These are phyloP conservation scores for Ailurus styani DNA, from an alignment of 2,113 vertebrate species.

Conservation along the genomic window DNA sequence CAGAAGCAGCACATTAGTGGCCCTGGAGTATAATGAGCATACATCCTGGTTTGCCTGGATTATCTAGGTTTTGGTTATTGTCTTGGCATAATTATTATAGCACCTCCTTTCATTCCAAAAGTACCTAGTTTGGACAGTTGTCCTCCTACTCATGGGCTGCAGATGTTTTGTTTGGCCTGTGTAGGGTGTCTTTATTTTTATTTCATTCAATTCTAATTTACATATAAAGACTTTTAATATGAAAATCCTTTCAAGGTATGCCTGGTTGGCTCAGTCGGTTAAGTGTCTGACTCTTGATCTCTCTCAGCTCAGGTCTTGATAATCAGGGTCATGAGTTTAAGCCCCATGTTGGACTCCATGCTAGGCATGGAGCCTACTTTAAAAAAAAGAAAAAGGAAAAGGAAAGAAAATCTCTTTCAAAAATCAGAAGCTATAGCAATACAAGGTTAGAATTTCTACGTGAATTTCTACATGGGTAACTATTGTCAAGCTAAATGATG, in stretches of 20 bases:
- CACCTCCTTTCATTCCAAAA: not conserved
- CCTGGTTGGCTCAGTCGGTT: not conserved
- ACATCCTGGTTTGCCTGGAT: not conserved
- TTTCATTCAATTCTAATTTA: constrained; percentile 30
- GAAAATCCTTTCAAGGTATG: not conserved
- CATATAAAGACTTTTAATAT: not conserved
- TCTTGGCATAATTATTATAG: not conserved
- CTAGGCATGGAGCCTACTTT: too few relatives aligned
- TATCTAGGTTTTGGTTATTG: not conserved
- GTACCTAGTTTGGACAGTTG: not conserved
- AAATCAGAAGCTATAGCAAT: not conserved
- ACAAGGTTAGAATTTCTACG: not conserved
- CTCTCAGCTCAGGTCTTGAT: not conserved
- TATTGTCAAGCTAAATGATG: not conserved
- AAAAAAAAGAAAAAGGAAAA: not conserved
- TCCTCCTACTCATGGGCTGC: not conserved
- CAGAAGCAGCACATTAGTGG: not conserved
- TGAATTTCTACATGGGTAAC: not conserved
- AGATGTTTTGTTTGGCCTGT: not conserved
- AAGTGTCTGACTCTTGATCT: not conserved
- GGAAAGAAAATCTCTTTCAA: not conserved
- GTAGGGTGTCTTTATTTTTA: constrained; percentile 11
- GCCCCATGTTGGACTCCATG: not conserved
- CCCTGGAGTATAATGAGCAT: not conserved
- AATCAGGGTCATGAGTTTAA: not conserved